These are phyloP conservation scores for Nyleta sp. DNA, from an alignment of 2,888 invertebrate species.

Conservation along the genomic window DNA sequence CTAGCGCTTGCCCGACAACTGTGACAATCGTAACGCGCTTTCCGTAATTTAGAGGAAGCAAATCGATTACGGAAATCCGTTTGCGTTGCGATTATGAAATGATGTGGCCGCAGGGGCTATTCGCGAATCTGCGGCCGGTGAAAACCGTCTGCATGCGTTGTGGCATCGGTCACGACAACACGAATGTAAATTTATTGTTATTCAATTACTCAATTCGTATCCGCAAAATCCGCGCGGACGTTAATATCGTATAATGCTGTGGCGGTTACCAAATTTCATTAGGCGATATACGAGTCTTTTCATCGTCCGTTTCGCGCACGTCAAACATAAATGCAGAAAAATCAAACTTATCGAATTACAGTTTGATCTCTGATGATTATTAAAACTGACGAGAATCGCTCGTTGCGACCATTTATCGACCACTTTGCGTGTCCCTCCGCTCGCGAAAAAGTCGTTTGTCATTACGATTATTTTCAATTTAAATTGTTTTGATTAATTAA, in stretches of 20 bases:
- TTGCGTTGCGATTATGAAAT: slow-evolving; percentile 79
- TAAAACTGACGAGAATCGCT: slow-evolving; percentile 45
- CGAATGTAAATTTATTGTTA: slow-evolving; percentile 81
- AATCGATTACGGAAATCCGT: slow-evolving; percentile 75
- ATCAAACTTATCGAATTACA: slow-evolving; percentile 58
- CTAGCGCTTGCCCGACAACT: slow-evolving; percentile 1
- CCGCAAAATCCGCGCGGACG: slow-evolving; percentile 73
- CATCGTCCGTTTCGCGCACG: slow-evolving; percentile 49
- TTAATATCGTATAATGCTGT: slow-evolving; percentile 77
- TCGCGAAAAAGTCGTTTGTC: slow-evolving; percentile 36
- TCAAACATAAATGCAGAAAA: slow-evolving; percentile 55
- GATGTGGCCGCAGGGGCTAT: slow-evolving; percentile 72
- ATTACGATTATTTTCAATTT: slow-evolving; percentile 37
- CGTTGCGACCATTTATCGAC: slow-evolving; percentile 29
- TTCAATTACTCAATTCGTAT: slow-evolving; percentile 80
- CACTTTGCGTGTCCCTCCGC: slow-evolving; percentile 12
- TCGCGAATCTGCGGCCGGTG: slow-evolving; percentile 72
- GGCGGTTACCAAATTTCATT: slow-evolving; percentile 69
- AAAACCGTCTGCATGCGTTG: slow-evolving; percentile 76
- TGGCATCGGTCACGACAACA: slow-evolving; percentile 79
- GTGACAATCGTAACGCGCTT: slow-evolving; percentile 57
- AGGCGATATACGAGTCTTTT: slow-evolving; percentile 60
- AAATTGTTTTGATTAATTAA: slow-evolving; percentile 54
- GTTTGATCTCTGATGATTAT: slow-evolving; percentile 55
- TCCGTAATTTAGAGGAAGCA: slow-evolving; percentile 63